Percentiles rank a stretch among this genome's conserved stretches.
Conservation (phyloP, 2,797 vertebrate genomes). For the Fundulus diaphanus region DNA sequence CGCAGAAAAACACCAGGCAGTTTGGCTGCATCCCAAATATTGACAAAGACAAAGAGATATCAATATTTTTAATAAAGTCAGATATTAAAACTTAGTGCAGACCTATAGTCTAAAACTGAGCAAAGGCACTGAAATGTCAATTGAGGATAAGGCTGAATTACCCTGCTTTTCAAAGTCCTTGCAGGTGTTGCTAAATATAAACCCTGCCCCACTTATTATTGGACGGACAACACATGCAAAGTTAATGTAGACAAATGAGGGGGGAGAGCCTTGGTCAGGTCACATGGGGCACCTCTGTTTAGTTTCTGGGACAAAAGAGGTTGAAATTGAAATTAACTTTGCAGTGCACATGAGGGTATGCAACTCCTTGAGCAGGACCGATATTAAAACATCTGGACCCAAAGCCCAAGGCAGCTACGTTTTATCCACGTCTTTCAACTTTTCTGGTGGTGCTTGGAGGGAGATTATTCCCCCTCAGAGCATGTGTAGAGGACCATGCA, state of each 20-base stretch:
- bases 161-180: constrained; percentile 78
- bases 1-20: not conserved
- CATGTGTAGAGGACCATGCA: constrained; percentile 41
- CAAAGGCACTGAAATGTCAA: constrained; percentile 32
- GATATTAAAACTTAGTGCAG: constrained; percentile 5
- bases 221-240: constrained; percentile 77
- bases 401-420: constrained; percentile 57
- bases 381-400: constrained; percentile 69
- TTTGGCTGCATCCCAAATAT: constrained; percentile 15
- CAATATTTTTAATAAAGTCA: constrained; percentile 6
- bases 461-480: constrained; percentile 64
- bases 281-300: constrained; percentile 80
- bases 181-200: constrained; percentile 81
- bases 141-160: constrained; percentile 62
- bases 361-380: constrained; percentile 73
- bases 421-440: constrained; percentile 43
- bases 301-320: constrained; percentile 82
- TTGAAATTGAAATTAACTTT: constrained; percentile 77
- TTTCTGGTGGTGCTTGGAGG: constrained; percentile 55
- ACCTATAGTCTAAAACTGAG: not conserved
- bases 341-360: constrained; percentile 50
- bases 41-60: not conserved
- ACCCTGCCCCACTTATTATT: constrained; percentile 77
- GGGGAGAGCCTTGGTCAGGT: constrained; percentile 65
- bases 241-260: constrained; percentile 84